Evolutionary conservation across 1,140 invertebrate genomes (phyloP).

Genomic region (Drosophila oshimai): DNA sequence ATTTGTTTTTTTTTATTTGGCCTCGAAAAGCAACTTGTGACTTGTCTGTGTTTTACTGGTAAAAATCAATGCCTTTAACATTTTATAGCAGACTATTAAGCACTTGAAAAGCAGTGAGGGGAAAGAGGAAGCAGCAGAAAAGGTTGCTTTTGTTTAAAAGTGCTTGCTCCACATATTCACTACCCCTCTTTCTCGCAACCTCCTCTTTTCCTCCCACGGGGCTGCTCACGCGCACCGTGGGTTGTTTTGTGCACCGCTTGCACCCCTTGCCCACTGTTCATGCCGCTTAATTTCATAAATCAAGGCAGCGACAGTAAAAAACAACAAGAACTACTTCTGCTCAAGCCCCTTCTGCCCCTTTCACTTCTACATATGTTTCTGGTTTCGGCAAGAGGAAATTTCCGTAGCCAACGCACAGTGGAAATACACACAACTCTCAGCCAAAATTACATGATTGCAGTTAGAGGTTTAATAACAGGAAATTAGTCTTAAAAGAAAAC

Average conservation of each 20-base stretch:
- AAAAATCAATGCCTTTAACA: slow-evolving; percentile 56
- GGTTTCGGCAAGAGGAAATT: slow-evolving; percentile 63
- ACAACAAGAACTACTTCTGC: slow-evolving; percentile 35
- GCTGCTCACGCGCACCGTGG: slow-evolving; percentile 35
- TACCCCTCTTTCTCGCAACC: slow-evolving; percentile 1
- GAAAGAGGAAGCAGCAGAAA: slow-evolving; percentile 6
- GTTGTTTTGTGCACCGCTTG: slow-evolving; percentile 22
- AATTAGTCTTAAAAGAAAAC: neutral
- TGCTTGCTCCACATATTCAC: slow-evolving; percentile 44
- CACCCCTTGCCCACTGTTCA: neutral
- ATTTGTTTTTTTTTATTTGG: slow-evolving; percentile 43
- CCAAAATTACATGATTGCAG: neutral
- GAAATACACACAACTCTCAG: neutral
- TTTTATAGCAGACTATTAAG: slow-evolving; percentile 9
- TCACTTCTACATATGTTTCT: neutral
- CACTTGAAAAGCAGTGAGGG: slow-evolving; percentile 26
- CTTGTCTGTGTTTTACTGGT: slow-evolving; percentile 9
- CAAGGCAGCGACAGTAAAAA: slow-evolving; percentile 49
- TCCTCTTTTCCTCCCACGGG: neutral
- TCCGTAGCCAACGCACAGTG: slow-evolving; percentile 49
- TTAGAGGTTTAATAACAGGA: neutral
- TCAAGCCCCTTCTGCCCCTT: neutral
- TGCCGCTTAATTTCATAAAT: slow-evolving; percentile 47
- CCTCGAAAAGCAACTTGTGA: slow-evolving; percentile 50
- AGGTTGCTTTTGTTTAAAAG: slow-evolving; percentile 35